phyloP scores from a whole-genome alignment of 2,113 vertebrate genomes.

The Cynocephalus volans region DNA sequence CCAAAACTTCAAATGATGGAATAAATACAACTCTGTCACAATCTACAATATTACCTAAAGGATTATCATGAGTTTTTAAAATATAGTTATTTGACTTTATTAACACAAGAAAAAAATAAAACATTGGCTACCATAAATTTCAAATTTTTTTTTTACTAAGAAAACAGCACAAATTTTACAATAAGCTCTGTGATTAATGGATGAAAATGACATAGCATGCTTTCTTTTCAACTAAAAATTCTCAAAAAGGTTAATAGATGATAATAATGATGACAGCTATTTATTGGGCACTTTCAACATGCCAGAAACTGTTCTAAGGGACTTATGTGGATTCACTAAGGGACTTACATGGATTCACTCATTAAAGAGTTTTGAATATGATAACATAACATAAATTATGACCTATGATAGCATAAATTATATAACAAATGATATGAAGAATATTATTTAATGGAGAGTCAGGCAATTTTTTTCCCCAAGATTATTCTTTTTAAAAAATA shows the following conservation, averaged over 20 bases:
- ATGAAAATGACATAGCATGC: slow-evolving; percentile 77
- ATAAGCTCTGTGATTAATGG: slow-evolving; percentile 57
- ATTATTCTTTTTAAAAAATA: slow-evolving; percentile 52
- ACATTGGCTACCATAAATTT: slow-evolving; percentile 78
- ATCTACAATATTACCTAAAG: slow-evolving; percentile 64
- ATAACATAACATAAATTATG: no score
- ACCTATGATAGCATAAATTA: slow-evolving; percentile 38
- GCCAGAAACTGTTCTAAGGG: background rate
- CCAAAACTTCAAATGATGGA: slow-evolving; percentile 16
- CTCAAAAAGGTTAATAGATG: slow-evolving; percentile 71
- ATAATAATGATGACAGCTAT: background rate
- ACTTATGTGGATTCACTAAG: background rate
- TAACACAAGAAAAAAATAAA: slow-evolving; percentile 80
- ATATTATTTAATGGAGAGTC: slow-evolving; percentile 59
- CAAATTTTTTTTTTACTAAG: slow-evolving; percentile 77
- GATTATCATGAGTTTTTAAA: slow-evolving; percentile 28
- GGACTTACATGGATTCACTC: slow-evolving; percentile 15
- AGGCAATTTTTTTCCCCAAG: slow-evolving; percentile 34
- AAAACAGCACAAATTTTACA: slow-evolving; percentile 79
- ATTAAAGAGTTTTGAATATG: slow-evolving; percentile 68
- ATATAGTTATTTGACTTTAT: slow-evolving; percentile 79
- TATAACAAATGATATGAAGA: slow-evolving; percentile 47
- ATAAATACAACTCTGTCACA: slow-evolving; percentile 60
- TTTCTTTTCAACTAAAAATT: slow-evolving; percentile 68
- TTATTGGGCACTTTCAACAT: slow-evolving; percentile 51